phyloP scores from a whole-genome alignment of 2,888 invertebrate species.

The Rhogogaster chlorosoma region DNA sequence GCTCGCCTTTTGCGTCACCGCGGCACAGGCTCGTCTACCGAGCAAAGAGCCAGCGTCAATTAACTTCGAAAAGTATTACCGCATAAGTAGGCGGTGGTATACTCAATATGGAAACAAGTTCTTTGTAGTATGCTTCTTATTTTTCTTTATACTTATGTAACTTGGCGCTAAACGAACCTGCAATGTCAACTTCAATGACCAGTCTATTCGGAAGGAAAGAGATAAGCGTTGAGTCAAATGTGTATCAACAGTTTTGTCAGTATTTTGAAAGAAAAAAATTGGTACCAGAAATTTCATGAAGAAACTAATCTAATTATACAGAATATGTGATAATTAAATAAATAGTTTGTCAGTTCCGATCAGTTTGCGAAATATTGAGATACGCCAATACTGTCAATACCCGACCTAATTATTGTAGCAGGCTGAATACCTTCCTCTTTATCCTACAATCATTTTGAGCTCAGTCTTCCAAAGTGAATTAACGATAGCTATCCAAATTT shows the following conservation, averaged over 20 bases:
- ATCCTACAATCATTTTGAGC: background rate
- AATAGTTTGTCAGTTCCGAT: background rate
- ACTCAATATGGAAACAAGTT: background rate
- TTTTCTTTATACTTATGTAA: background rate
- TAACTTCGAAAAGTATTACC: conserved; percentile 15
- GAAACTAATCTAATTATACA: background rate
- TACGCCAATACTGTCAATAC: background rate
- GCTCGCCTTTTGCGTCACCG: conserved; percentile 42
- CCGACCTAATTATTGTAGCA: background rate
- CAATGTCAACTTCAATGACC: background rate
- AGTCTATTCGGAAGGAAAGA: background rate
- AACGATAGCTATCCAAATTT: background rate
- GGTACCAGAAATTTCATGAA: background rate
- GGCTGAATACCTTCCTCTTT: background rate
- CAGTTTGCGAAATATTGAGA: background rate
- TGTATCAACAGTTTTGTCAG: background rate
- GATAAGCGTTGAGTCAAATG: background rate
- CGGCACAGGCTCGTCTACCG: background rate
- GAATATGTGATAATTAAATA: background rate
- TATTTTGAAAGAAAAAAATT: background rate
- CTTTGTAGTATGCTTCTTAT: background rate
- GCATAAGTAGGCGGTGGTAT: conserved; percentile 20
- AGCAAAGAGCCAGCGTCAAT: conserved; percentile 22
- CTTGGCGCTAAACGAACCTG: background rate
- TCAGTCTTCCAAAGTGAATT: background rate